Conservation (phyloP, 2,888 invertebrate species). For the Pharmacophagus antenor region DNA sequence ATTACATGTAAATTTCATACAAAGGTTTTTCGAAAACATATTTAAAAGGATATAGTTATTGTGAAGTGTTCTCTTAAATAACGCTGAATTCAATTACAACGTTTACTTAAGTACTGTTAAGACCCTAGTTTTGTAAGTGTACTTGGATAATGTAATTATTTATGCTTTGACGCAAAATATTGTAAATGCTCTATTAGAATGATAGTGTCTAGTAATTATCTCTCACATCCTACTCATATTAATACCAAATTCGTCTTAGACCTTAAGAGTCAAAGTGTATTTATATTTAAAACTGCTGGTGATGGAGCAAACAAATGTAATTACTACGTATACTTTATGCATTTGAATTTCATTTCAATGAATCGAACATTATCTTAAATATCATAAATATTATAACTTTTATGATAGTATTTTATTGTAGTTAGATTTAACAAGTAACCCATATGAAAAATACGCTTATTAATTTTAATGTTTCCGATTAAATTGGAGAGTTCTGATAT, state of each 20-base stretch:
- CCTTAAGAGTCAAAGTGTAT: conserved; percentile 43
- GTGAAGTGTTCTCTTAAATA: no score
- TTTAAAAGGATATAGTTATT: no score
- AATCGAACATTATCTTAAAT: conserved; percentile 31
- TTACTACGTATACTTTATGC: conserved; percentile 34
- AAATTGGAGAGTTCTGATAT: conserved; percentile 78
- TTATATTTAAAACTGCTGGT: conserved; percentile 62
- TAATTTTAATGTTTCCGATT: conserved; percentile 80
- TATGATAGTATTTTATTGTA: conserved; percentile 46
- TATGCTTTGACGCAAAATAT: not conserved
- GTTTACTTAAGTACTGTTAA: no score
- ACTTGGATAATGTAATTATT: not conserved
- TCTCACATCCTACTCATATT: not conserved
- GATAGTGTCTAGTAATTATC: not conserved
- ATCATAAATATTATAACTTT: conserved; percentile 27
- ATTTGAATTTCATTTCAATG: conserved; percentile 51
- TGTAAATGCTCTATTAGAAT: not conserved
- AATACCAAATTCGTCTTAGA: conserved; percentile 25
- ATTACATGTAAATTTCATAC: no score
- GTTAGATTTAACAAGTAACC: conserved; percentile 64
- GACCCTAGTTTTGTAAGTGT: no score
- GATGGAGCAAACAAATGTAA: conserved; percentile 54
- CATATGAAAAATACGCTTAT: conserved; percentile 80
- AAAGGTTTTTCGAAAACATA: no score
- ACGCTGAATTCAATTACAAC: no score